Conservation (phyloP, 2,888 invertebrate genomes). For the Laspeyria flexula region DNA sequence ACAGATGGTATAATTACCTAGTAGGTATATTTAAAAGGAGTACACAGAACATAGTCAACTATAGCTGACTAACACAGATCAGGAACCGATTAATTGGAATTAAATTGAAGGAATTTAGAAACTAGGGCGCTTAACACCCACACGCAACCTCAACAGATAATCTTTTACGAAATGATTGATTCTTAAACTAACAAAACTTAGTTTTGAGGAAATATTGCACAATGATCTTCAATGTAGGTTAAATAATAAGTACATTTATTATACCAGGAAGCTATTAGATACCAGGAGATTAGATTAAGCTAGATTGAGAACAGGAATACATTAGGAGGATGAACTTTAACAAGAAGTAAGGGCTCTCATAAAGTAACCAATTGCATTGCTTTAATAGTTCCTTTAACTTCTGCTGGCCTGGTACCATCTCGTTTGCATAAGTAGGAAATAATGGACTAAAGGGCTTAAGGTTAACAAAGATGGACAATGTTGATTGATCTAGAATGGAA, state of each 20-base stretch:
- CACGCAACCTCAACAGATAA: not conserved
- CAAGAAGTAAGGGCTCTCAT: constrained; percentile 22
- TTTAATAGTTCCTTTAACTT: constrained; percentile 11
- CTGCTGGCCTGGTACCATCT: not conserved
- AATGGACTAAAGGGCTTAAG: not conserved
- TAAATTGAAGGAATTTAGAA: not conserved
- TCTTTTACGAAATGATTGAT: too few relatives aligned
- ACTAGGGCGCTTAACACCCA: not conserved
- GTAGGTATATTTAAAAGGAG: too few relatives aligned
- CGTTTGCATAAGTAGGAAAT: constrained; percentile 11
- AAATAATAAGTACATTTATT: constrained; percentile 26
- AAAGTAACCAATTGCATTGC: constrained; percentile 20
- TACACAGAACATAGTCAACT: not conserved
- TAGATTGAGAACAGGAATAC: constrained; percentile 21
- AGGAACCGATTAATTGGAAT: not conserved
- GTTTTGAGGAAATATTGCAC: constrained; percentile 9
- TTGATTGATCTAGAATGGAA: too few relatives aligned
- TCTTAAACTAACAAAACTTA: too few relatives aligned
- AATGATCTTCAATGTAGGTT: constrained; percentile 22
- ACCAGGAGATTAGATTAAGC: constrained; percentile 36
- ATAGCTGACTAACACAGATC: constrained; percentile 1
- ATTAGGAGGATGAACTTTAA: constrained; percentile 24
- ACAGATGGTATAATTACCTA: too few relatives aligned
- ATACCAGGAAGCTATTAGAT: constrained; percentile 39
- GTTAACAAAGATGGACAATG: not conserved